Evolutionary conservation across 1,140 invertebrate genomes (phyloP), one percentile per base, ranked within the genome.

Genomic region (Drosophila yakuba): DNA sequence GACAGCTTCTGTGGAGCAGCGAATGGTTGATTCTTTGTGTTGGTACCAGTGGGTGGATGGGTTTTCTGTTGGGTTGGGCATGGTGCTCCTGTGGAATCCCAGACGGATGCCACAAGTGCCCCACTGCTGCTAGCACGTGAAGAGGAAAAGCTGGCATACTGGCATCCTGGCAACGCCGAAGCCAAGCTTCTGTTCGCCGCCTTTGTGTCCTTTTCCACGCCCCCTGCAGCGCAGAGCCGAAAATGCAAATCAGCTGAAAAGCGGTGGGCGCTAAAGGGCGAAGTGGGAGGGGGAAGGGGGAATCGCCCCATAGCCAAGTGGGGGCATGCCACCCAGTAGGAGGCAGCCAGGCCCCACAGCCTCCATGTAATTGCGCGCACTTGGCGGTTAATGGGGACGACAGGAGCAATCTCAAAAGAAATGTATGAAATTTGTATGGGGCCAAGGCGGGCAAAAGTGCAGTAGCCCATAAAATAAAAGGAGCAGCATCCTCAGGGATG

Each of bases 201-300:
- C 44, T 47, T 61, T 54, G 36, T 72, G 54, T 32, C 20, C 7
- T 38, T 14, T 55, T 28, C 45, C 43, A 4, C 23, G 45, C 56
- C 61, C 71, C 79, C 83, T 80, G 79, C 84, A 79, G 83, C 62
- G 83, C 59, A 55, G 39, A 55, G 39, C 75, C 83, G 69, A 72
- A 85, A 86, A 86, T 86, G 83, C 83, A 86, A 86, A 86, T 86
- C 83, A 86, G 75, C 75, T 79, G 83, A 73, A 80, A 86, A 71
- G 79, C 75, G 73, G 38, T 52, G 51, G 55, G 23, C n/a, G 32
- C 32, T 32, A 32, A 45, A 23, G 36, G n/a, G 7, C 41, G 7
- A 28, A 44, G 39, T 20, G 23, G 12, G 35, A 36, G 39, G 28
- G 23, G 12, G 35, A 36, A 28, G 11, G 32, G 44, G 43, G 14